These are phyloP conservation scores for Urechis unicinctus DNA, from an alignment of 2,888 invertebrate species.

Conservation along the genomic window DNA sequence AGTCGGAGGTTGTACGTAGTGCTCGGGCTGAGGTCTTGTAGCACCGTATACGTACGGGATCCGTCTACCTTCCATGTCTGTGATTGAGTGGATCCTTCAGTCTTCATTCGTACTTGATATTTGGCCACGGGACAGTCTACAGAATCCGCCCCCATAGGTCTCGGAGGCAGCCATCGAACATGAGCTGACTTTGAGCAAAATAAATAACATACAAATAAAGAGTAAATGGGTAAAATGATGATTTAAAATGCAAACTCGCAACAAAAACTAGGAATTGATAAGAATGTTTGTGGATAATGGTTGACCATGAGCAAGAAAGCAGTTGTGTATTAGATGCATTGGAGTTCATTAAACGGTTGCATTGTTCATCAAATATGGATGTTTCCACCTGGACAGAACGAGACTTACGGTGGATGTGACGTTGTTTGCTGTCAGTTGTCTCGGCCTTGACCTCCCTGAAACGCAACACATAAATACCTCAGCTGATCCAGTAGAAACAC, in stretches of 20 bases:
- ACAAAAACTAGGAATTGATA: too few relatives aligned
- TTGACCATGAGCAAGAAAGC: too few relatives aligned
- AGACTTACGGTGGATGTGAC: not conserved
- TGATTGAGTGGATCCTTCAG: slow-evolving; percentile 10
- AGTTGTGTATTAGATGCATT: too few relatives aligned
- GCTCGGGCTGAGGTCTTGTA: slow-evolving; percentile 8
- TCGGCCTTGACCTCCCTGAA: not conserved
- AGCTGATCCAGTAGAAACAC: too few relatives aligned
- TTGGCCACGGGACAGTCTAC: slow-evolving; percentile 14
- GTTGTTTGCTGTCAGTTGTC: not conserved
- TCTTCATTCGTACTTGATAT: slow-evolving; percentile 19
- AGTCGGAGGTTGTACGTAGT: slow-evolving; percentile 17
- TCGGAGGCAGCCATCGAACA: slow-evolving; percentile 13
- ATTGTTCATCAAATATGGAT: too few relatives aligned
- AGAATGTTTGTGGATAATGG: too few relatives aligned
- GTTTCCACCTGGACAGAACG: too few relatives aligned
- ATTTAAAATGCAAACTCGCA: too few relatives aligned
- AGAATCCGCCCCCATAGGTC: not conserved
- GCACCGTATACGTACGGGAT: slow-evolving; percentile 5
- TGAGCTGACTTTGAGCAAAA: slow-evolving; percentile 6
- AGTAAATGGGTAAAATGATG: not conserved
- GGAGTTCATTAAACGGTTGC: too few relatives aligned
- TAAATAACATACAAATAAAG: not conserved
- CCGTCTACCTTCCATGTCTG: slow-evolving; percentile 17
- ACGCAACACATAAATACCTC: too few relatives aligned